Conservation (phyloP, 2,888 invertebrate species). For the Thumatha senex region DNA sequence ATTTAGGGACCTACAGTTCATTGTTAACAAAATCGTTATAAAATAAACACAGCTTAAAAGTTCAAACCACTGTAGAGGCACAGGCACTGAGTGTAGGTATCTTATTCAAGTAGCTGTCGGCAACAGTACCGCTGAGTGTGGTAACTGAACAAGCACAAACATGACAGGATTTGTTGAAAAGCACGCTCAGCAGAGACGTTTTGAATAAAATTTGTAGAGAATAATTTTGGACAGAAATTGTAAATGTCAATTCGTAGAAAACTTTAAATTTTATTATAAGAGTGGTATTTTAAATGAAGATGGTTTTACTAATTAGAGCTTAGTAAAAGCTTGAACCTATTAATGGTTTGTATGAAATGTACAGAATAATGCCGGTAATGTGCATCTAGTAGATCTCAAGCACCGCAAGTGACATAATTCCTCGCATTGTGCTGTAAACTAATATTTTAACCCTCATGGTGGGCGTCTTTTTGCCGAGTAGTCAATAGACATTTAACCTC, state of each 20-base stretch:
- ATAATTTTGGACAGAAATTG: background rate
- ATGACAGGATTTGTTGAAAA: slow-evolving; percentile 1
- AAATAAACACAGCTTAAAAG: background rate
- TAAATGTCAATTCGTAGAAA: background rate
- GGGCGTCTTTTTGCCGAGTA: too few species aligned
- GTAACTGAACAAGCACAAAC: slow-evolving; percentile 29
- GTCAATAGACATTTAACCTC: too few species aligned
- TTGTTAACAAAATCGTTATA: background rate
- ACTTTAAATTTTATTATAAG: background rate
- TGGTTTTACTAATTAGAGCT: too few species aligned
- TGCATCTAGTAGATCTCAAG: too few species aligned
- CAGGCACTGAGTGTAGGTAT: slow-evolving; percentile 1
- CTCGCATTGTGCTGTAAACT: too few species aligned
- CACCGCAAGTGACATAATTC: too few species aligned
- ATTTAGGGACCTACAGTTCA: background rate
- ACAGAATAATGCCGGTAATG: too few species aligned
- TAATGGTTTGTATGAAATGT: too few species aligned
- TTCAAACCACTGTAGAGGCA: background rate
- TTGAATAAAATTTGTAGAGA: background rate
- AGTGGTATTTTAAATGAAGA: too few species aligned
- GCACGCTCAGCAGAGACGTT: slow-evolving; percentile 1
- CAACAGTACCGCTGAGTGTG: slow-evolving; percentile 24
- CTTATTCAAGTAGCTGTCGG: background rate
- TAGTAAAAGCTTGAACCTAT: too few species aligned
- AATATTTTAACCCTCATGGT: too few species aligned